phyloP scores from a whole-genome alignment of 2,113 vertebrate species.

The Manacus vitellinus region DNA sequence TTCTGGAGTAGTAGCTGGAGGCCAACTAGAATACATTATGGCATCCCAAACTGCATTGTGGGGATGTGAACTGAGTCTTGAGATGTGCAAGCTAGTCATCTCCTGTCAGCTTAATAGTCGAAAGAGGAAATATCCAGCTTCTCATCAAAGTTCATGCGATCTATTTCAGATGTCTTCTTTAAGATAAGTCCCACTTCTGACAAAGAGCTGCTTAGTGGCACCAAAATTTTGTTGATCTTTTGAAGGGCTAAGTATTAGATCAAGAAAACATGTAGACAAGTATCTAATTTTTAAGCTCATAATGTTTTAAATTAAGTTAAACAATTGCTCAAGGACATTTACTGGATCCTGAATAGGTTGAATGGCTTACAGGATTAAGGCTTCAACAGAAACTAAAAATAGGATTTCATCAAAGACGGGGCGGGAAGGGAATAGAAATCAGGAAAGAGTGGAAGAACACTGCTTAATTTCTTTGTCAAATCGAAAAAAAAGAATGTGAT shows the following conservation, averaged over 20 bases:
- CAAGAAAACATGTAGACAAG: background rate
- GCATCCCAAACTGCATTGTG: background rate
- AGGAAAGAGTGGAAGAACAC: background rate
- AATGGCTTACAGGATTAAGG: background rate
- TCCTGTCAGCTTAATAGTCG: background rate
- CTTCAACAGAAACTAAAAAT: background rate
- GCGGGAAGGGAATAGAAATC: accelerated
- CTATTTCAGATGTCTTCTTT: background rate
- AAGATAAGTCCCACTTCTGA: background rate
- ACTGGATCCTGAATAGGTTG: background rate
- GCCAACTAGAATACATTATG: background rate
- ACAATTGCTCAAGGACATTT: background rate
- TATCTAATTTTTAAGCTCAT: background rate
- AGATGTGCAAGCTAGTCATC: background rate
- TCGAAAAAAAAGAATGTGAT: background rate
- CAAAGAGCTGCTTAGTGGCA: background rate
- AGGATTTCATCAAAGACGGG: background rate
- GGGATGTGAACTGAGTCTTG: background rate
- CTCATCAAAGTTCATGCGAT: background rate
- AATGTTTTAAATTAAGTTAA: background rate
- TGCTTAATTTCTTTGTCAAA: background rate
- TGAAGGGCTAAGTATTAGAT: background rate
- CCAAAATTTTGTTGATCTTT: background rate
- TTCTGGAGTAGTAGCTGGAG: background rate
- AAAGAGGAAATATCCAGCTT: background rate